Conservation (phyloP, 1,140 invertebrate species). For the Drosophila melanogaster region DNA sequence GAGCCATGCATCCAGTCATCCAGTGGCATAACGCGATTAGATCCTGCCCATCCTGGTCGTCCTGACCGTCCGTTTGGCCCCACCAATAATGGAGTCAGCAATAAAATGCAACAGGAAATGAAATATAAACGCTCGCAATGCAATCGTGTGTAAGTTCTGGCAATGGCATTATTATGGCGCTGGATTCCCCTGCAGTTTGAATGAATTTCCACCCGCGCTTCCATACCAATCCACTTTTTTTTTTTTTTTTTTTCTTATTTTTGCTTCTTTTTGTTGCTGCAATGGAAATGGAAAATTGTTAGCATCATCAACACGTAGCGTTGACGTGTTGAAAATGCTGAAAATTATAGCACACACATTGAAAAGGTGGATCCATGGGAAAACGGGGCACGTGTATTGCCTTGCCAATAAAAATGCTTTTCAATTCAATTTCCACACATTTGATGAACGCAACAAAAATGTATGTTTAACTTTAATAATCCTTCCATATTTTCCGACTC, state of each 20-base stretch:
- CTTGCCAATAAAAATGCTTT: slow-evolving; percentile 71
- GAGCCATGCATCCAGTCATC: not conserved
- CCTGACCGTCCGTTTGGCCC: not conserved
- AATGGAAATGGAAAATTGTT: slow-evolving; percentile 65
- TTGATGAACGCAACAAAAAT: slow-evolving; percentile 52
- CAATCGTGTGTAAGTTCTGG: slow-evolving; percentile 57
- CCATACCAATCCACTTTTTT: no score
- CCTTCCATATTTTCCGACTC: slow-evolving; percentile 8
- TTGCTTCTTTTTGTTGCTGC: slow-evolving; percentile 2
- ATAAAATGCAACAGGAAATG: slow-evolving; percentile 61
- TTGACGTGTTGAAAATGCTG: slow-evolving; percentile 69
- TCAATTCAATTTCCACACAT: slow-evolving; percentile 68
- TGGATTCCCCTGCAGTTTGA: slow-evolving; percentile 26
- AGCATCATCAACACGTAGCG: slow-evolving; percentile 69
- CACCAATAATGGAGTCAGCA: slow-evolving; percentile 18
- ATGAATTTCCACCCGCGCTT: slow-evolving; percentile 2
- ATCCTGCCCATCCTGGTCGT: not conserved
- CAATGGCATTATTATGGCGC: slow-evolving; percentile 45
- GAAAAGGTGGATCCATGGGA: not conserved
- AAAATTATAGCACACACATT: slow-evolving; percentile 45
- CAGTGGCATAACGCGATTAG: slow-evolving; percentile 21
- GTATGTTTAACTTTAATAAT: slow-evolving; percentile 68
- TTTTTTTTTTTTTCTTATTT: not conserved
- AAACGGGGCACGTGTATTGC: slow-evolving; percentile 20
- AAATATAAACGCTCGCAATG: slow-evolving; percentile 51